Evolutionary conservation across 2,113 vertebrate genomes (phyloP).

Genomic region (Pardalotus punctatus): DNA sequence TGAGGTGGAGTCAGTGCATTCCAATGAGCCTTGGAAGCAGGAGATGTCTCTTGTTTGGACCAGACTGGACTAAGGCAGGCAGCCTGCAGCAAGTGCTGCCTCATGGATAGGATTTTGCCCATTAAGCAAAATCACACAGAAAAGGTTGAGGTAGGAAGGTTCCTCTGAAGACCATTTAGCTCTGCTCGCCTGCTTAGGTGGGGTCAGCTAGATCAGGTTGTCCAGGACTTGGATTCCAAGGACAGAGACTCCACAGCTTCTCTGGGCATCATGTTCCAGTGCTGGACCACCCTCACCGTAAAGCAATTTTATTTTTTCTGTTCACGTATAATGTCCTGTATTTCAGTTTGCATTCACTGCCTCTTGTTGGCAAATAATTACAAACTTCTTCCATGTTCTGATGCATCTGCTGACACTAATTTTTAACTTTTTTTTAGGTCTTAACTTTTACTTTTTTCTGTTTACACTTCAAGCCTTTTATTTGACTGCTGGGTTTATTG

Average conservation of each 20-base stretch:
- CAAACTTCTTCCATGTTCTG: not conserved
- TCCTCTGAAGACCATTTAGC: not conserved
- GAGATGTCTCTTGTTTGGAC: not conserved
- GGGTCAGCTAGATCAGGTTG: not conserved
- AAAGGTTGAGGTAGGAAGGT: not conserved
- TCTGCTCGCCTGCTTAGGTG: not conserved
- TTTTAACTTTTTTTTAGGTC: not conserved
- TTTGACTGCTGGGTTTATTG: not conserved
- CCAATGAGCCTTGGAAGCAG: not conserved
- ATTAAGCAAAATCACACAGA: not conserved
- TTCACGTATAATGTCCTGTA: not conserved
- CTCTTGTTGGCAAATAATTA: not conserved
- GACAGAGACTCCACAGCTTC: not conserved
- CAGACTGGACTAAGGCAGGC: not conserved
- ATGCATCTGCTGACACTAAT: not conserved
- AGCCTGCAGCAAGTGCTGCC: not conserved
- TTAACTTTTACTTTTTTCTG: not conserved
- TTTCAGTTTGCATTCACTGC: not conserved
- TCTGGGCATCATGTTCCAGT: not conserved
- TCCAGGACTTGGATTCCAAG: not conserved
- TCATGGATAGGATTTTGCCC: not conserved
- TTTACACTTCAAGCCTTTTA: not conserved
- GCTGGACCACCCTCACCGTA: not conserved
- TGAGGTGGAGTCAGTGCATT: not conserved
- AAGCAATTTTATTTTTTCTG: not conserved